phyloP scores from a whole-genome alignment of 2,797 vertebrate species.

The Spinus olivaceus region DNA sequence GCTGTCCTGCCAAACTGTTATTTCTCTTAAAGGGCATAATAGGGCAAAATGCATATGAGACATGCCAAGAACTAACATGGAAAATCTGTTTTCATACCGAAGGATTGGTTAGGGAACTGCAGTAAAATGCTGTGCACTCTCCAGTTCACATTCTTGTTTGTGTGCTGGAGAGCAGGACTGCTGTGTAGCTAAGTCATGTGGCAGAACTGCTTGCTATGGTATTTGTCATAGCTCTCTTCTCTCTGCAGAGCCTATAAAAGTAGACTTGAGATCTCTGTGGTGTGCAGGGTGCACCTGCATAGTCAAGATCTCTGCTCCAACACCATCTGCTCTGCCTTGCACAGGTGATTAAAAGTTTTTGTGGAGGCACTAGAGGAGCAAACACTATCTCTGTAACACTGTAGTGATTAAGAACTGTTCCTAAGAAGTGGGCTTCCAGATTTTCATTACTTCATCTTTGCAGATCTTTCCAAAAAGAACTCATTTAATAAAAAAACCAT shows the following conservation, averaged over 20 bases:
- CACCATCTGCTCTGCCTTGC: not conserved
- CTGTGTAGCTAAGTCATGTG: not conserved
- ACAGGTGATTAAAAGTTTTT: not conserved
- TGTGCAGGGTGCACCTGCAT: not conserved
- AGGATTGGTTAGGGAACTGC: not conserved
- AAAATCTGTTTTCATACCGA: not conserved
- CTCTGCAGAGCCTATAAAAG: not conserved
- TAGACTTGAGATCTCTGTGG: not conserved
- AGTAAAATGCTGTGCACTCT: not conserved
- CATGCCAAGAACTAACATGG: rapidly evolving
- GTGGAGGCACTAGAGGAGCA: not conserved
- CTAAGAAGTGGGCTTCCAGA: not conserved
- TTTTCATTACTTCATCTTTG: not conserved
- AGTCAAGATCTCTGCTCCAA: not conserved
- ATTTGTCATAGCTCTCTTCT: not conserved
- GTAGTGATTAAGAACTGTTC: not conserved
- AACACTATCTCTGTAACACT: not conserved
- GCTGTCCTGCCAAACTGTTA: rapidly evolving
- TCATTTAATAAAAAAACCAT: not conserved
- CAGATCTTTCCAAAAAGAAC: not conserved
- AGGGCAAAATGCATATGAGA: not conserved
- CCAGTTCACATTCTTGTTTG: not conserved
- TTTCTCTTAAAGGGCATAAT: not conserved
- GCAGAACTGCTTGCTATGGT: not conserved
- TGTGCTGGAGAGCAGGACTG: not conserved